Evolutionary conservation across 2,113 vertebrate species (phyloP).

Genomic region (Elachura formosa): DNA sequence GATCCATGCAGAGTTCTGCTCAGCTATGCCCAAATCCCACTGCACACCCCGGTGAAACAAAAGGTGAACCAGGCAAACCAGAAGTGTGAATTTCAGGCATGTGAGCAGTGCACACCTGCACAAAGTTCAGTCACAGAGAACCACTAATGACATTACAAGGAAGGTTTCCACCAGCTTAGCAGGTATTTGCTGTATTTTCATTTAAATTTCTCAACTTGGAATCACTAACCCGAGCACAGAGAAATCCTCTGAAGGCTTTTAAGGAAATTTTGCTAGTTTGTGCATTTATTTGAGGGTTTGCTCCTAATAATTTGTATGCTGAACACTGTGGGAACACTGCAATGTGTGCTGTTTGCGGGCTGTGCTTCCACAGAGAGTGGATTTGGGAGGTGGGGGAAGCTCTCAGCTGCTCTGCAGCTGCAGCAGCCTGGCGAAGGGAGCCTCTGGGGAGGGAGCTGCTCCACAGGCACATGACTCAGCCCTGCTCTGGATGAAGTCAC

Average conservation of each 20-base stretch:
- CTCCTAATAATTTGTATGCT: not conserved
- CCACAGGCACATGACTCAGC: conserved; percentile 52
- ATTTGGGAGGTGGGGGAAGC: not conserved
- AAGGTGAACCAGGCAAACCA: not conserved
- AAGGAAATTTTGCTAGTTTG: not conserved
- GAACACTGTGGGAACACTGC: not conserved
- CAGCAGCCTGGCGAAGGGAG: not conserved
- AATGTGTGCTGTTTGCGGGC: not conserved
- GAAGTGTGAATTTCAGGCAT: not conserved
- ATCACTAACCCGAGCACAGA: not conserved
- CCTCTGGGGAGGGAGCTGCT: not conserved
- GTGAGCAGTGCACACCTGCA: not conserved
- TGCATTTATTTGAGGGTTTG: not conserved
- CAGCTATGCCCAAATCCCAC: not conserved
- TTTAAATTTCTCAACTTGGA: not conserved
- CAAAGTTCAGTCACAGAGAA: not conserved
- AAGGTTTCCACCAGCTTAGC: not conserved
- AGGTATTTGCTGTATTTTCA: not conserved
- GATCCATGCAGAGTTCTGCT: accelerated
- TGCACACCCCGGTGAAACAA: no score
- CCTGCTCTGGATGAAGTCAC: conserved; percentile 60
- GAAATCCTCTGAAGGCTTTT: not conserved
- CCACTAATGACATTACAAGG: not conserved
- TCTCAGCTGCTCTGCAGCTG: not conserved
- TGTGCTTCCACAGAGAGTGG: not conserved